Base-by-base conservation (phyloP, 2,888 invertebrate genomes). In the Metopia argyrocephala region DNA sequence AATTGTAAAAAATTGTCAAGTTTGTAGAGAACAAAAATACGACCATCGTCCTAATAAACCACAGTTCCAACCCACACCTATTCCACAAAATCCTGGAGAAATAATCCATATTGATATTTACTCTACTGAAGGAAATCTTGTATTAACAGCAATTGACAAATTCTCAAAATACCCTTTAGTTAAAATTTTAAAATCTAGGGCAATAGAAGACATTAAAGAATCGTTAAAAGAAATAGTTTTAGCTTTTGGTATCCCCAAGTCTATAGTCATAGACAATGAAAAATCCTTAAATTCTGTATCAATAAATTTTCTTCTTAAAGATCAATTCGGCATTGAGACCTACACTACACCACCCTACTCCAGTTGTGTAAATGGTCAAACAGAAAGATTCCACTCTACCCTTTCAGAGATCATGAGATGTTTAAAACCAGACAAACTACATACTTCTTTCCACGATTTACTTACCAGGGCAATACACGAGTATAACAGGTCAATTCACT, bases 231-330 rank as follows among this genome's bases (percentile, higher is more conserved):
- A 74, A 56, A 18, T 69, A 25, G 21, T 68, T 48, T 76, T 52
- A 18, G 52, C 64, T 20, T 71, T 70, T 52, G 69, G 76, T 18
- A 23, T 71, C 52, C 71, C 71, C 3, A 59, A 62, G 15, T 25
- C 31, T 15, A 23, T 78, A 56, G 78, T 78, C 18, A 18, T 78
- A 50, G 73, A 78, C 31, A 73, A 74, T 45, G 68, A 73, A 57
- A 73, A 59, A 52, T 64, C 69, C 5, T 45, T 74, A 48, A 74
- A 78, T 25, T 74, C 61, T 18, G 50, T 27, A n/a, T 54, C 61
- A 5, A 68, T 68, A 65, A 61, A 62, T 4, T 64, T 79, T 18
- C 18, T 79, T 12, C 28, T 74, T 9, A 31, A 74, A 20, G 48
- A 74, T 6, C 45, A 74, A 61, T 57, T 79, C 3, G 57, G 66